A percentile compares a stretch with the other conserved stretches of the same genome.
Conservation (phyloP, 92 coral and sea anemone species). For the Heteractis magnifica region DNA sequence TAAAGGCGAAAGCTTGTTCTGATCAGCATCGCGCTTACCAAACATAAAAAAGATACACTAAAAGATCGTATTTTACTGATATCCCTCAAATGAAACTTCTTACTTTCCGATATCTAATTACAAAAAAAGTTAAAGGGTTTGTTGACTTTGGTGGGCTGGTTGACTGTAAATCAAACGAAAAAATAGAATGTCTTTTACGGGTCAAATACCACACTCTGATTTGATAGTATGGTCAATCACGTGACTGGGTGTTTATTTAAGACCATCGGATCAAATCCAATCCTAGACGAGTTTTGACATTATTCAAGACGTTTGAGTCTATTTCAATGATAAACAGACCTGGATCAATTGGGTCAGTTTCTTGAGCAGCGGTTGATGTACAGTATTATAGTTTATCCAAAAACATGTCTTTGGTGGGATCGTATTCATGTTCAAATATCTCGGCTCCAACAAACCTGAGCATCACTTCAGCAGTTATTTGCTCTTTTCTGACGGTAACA, state of each 20-base stretch:
- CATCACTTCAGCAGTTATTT: constrained; percentile 64
- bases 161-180: neutral
- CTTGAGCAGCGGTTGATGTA: neutral
- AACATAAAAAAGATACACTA: neutral
- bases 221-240: constrained; percentile 11
- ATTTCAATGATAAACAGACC: neutral
- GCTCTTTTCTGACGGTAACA: constrained; percentile 46
- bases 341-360: neutral
- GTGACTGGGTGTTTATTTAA: constrained; percentile 12
- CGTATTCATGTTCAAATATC: constrained; percentile 55
- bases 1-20: neutral
- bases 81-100: neutral
- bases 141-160: neutral
- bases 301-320: neutral
- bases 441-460: constrained; percentile 65
- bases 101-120: neutral
- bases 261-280: neutral
- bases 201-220: constrained; percentile 15
- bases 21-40: neutral
- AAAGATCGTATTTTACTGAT: neutral
- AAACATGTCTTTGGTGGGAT: constrained; percentile 59
- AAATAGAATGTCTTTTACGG: neutral
- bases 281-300: neutral
- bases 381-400: neutral
- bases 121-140: neutral